A percentile compares a stretch with the other conserved stretches of the same genome.
Evolutionary conservation across 2,113 vertebrate genomes (phyloP).

Genomic region (Platysteira castanea): DNA sequence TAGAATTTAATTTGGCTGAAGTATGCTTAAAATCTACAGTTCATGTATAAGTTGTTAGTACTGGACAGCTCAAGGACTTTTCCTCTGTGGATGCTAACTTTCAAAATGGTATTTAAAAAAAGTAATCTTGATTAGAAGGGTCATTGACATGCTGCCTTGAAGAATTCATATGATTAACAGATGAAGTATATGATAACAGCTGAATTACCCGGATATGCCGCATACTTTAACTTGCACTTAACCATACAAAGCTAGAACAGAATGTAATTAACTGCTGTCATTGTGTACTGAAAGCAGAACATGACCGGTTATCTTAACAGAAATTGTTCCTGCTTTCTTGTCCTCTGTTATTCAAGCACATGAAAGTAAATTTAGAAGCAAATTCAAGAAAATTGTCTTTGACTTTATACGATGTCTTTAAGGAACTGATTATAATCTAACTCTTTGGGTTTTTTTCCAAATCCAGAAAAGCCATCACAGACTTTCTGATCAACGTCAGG

Average conservation of each 20-base stretch:
- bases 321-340: neutral
- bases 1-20: neutral
- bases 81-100: neutral
- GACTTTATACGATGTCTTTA: neutral
- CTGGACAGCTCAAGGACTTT: neutral
- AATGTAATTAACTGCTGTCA: neutral
- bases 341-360: neutral
- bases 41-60: neutral
- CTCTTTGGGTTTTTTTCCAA: neutral
- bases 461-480: conserved; percentile 70
- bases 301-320: neutral
- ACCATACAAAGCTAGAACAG: neutral
- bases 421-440: neutral
- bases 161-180: neutral
- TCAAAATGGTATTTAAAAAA: neutral
- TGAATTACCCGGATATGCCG: neutral
- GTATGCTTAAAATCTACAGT: neutral
- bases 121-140: neutral
- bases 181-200: neutral
- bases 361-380: neutral
- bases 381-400: neutral
- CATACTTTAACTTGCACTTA: neutral
- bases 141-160: neutral
- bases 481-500: conserved; percentile 80
- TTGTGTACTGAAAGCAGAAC: neutral